Base-by-base conservation (phyloP, 1,140 invertebrate species). In the Caenorhabditis tropicalis region DNA sequence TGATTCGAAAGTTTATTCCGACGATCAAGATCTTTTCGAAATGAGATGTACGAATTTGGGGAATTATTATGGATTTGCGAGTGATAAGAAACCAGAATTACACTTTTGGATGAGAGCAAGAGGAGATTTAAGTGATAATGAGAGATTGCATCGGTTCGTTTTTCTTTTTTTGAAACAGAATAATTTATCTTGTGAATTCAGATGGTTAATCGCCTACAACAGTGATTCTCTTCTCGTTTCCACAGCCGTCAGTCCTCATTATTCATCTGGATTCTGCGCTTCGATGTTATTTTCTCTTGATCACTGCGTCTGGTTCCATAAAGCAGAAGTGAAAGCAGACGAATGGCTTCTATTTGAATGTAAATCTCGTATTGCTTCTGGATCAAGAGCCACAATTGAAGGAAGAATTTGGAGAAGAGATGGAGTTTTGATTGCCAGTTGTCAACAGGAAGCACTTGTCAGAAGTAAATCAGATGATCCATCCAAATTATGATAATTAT, bases 301-400 rank as follows among this genome's bases (percentile, higher is more conserved):
- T 51, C 87, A 87, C 56, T 70, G 53, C 36, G 51, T 87, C 7
- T 87, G 86, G 86, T 81, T 87, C 79, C 87, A 87, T 31, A 29
- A 58, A 19, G 2, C 46, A 39, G 70, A 85, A 49, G 43, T 87
- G 15, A 56, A 56, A 21, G 70, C 65, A 43, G 86, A 87, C 36
- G 82, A 87, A 15, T 87, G 87, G 87, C 65, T 87, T 33, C 86
- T 87, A 2, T 87, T 87, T 36, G 87, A 87, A 48, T 82, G 79
- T 9, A 56, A 70, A 36, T 81, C 70, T 31, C 31, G 46, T 12
- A 53, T 81, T 51, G 79, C 46, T 16, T 81, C 51, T 81, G 79
- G 46, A 56, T 49, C 51, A 2, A 49, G 79, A 81, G 79, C 46
- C 9, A 56, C 79, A 29, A 56, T 51, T 51, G 79, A 81, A 31